phyloP scores from a whole-genome alignment of 2,113 vertebrate species.

The Oreochromis niloticus region DNA sequence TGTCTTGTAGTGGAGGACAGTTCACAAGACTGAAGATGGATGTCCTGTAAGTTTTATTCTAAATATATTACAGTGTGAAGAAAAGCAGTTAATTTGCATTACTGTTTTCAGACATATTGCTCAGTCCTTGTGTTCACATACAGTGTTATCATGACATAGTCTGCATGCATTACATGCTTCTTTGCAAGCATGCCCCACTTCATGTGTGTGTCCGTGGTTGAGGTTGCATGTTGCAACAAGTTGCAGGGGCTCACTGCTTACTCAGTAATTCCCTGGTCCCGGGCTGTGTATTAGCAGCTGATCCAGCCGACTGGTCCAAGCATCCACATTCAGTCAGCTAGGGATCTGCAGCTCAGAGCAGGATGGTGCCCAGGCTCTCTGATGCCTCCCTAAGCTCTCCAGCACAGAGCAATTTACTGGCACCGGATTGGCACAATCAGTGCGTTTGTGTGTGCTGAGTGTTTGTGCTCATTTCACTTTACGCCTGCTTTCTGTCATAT shows the following conservation, averaged over 20 bases:
- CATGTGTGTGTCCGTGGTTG: not conserved
- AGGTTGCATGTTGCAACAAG: not conserved
- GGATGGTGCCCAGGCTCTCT: conserved; percentile 49
- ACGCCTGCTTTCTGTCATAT: conserved; percentile 1
- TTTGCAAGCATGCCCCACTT: not conserved
- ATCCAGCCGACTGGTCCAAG: conserved; percentile 52
- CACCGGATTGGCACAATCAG: conserved; percentile 23
- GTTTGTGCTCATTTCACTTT: conserved; percentile 25
- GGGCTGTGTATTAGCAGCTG: conserved; percentile 57
- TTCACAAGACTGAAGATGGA: not conserved
- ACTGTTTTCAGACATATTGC: not conserved
- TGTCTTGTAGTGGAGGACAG: not conserved
- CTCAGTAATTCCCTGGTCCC: conserved; percentile 52
- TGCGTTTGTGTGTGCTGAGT: conserved; percentile 13
- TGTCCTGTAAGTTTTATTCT: not conserved
- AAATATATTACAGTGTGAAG: not conserved
- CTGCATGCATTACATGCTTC: not conserved
- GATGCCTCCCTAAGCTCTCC: conserved; percentile 60
- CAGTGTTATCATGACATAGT: not conserved
- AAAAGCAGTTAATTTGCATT: not conserved
- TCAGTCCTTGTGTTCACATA: not conserved
- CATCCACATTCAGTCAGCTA: conserved; percentile 37
- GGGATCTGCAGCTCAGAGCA: conserved; percentile 46
- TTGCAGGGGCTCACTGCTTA: conserved; percentile 30
- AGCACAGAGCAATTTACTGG: conserved; percentile 52